These are phyloP conservation scores for Lophochroa leadbeateri DNA, from an alignment of 2,113 vertebrate genomes.

Conservation along the genomic window DNA sequence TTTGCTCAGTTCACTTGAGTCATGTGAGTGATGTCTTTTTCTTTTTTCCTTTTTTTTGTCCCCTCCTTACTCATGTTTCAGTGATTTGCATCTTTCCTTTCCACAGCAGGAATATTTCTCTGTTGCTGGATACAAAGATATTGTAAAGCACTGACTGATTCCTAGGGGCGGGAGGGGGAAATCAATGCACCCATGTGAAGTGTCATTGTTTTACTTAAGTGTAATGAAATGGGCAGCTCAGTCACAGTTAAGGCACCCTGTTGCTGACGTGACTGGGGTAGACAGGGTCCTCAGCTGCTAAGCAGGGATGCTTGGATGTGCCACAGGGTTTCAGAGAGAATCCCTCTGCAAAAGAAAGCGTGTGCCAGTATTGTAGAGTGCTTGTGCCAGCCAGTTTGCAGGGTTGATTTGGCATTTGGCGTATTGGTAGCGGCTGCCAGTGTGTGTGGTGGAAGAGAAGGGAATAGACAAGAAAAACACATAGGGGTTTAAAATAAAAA, in stretches of 20 bases:
- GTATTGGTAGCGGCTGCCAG: slow-evolving; percentile 75
- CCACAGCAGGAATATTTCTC: background rate
- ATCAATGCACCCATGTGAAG: background rate
- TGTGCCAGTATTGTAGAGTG: slow-evolving; percentile 72
- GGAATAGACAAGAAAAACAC: slow-evolving; percentile 77
- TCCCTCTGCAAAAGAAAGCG: slow-evolving; percentile 55
- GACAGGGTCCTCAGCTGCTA: slow-evolving; percentile 56
- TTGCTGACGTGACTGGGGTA: background rate
- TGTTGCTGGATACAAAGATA: background rate
- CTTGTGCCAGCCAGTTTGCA: slow-evolving; percentile 74
- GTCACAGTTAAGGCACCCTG: background rate
- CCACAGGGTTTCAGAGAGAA: slow-evolving; percentile 50
- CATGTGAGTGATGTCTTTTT: background rate
- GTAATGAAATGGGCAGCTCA: background rate
- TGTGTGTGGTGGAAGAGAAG: slow-evolving; percentile 76
- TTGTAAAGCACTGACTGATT: background rate
- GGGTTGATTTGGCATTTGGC: slow-evolving; percentile 78
- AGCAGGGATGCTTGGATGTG: slow-evolving; percentile 42
- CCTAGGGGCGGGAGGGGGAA: background rate
- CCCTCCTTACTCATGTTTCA: background rate
- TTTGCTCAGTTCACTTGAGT: background rate
- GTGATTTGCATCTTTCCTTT: background rate
- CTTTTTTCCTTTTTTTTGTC: too few relatives aligned
- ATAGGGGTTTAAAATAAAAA: slow-evolving; percentile 77
- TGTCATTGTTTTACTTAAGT: background rate